Evolutionary conservation across 2,888 invertebrate species (phyloP).

Genomic region (Didymodactylos carnosus): DNA sequence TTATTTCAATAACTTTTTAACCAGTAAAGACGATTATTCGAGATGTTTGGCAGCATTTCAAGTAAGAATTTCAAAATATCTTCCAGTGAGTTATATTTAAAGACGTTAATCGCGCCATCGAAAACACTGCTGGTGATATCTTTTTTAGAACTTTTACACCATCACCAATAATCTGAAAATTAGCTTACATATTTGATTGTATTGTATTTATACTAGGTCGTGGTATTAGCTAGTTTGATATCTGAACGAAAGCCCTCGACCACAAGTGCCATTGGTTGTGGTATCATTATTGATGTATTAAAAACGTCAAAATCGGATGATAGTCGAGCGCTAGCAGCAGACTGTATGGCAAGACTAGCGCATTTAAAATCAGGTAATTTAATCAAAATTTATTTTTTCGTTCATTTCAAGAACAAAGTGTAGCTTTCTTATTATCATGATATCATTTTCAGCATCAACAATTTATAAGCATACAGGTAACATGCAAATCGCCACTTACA

Average conservation of each 20-base stretch:
- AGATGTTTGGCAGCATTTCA: conserved; percentile 31
- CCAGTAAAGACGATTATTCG: conserved; percentile 26
- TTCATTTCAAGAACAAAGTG: not conserved
- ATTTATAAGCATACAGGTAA: not conserved
- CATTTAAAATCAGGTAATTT: conserved; percentile 30
- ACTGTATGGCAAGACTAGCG: conserved; percentile 28
- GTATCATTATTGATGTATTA: conserved; percentile 28
- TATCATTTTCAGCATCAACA: not conserved
- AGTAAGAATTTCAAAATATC: conserved; percentile 19
- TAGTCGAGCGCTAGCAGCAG: conserved; percentile 25
- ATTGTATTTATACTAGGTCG: conserved; percentile 20
- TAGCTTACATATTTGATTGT: not conserved
- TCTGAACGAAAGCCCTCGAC: conserved; percentile 31
- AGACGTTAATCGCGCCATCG: too few species aligned
- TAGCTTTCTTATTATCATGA: not conserved
- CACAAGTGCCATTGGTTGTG: conserved; percentile 31
- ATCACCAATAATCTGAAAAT: too few species aligned
- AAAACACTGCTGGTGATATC: too few species aligned
- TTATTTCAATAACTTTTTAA: conserved; percentile 28
- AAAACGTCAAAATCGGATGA: conserved; percentile 23
- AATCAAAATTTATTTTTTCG: not conserved
- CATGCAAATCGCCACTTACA: too few species aligned
- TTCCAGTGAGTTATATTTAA: too few species aligned
- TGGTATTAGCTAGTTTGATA: conserved; percentile 29
- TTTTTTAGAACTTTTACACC: too few species aligned